Conservation (phyloP, 30 jellyfish, hydroid and myxozoan genomes). For the Aurelia aurita region DNA sequence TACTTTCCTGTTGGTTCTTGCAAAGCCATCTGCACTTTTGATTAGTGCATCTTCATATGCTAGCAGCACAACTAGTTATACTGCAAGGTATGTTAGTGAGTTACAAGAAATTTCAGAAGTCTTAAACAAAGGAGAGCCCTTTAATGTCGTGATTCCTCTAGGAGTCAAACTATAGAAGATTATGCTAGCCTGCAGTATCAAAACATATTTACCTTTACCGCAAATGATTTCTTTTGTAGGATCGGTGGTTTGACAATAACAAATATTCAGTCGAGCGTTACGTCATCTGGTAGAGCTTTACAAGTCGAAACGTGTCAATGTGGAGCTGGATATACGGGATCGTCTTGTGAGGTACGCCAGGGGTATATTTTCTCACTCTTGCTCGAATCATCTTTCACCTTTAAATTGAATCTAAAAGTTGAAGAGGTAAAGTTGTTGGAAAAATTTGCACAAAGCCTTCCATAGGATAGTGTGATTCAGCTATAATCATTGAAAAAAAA, state of each 20-base stretch:
- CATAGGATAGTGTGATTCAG: too few species aligned
- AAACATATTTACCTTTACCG: too few species aligned
- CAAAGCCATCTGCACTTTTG: constrained; percentile 34
- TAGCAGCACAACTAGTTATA: constrained; percentile 9
- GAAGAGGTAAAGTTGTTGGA: too few species aligned
- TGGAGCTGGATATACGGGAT: constrained; percentile 76
- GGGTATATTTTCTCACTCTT: not conserved
- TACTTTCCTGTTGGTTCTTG: constrained; percentile 42
- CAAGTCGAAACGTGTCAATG: constrained; percentile 78
- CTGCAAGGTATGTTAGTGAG: constrained; percentile 65
- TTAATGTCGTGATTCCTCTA: too few species aligned
- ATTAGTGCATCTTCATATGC: constrained; percentile 54
- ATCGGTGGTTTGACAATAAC: constrained; percentile 59
- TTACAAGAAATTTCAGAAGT: too few species aligned
- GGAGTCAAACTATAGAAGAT: too few species aligned
- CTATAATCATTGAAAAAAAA: too few species aligned
- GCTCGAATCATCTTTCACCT: not conserved
- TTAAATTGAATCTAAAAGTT: not conserved
- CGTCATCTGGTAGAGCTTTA: constrained; percentile 58
- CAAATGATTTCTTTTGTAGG: not conserved
- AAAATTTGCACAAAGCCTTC: too few species aligned
- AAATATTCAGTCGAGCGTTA: constrained; percentile 8
- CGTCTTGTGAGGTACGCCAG: constrained; percentile 78
- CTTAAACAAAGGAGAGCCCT: too few species aligned
- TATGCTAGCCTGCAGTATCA: too few species aligned